Percentiles rank a stretch among this genome's conserved stretches.
phyloP scores from a whole-genome alignment of 2,797 vertebrate genomes.

The Propithecus perrieri region DNA sequence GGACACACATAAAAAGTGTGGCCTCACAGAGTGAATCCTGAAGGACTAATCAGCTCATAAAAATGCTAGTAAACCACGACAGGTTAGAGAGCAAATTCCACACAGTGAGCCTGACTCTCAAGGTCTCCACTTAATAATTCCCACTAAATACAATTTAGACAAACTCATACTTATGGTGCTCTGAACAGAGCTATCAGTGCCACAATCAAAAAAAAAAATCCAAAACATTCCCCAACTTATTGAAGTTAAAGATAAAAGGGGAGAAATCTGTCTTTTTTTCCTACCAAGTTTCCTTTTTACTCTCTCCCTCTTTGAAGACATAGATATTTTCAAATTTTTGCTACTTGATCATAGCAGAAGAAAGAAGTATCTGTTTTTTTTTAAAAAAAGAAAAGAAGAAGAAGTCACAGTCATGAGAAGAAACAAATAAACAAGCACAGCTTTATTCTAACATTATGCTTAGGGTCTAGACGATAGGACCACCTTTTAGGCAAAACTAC shows the following conservation, averaged over 20 bases:
- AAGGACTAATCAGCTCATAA: conserved; percentile 59
- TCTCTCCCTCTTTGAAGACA: conserved; percentile 26
- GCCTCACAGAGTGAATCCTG: conserved; percentile 44
- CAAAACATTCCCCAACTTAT: conserved; percentile 7
- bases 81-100: conserved; percentile 73
- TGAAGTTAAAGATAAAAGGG: conserved; percentile 3
- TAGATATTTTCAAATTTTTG: conserved; percentile 35
- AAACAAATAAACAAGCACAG: conserved; percentile 33
- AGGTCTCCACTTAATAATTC: conserved; percentile 57
- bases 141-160: conserved; percentile 53
- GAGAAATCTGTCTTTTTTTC: not conserved
- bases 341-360: conserved; percentile 21
- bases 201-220: not conserved
- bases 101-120: conserved; percentile 43
- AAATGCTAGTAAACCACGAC: conserved; percentile 48
- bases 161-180: conserved; percentile 23
- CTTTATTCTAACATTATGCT: conserved; percentile 20
- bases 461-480: not conserved
- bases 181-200: conserved; percentile 25
- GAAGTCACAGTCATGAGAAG: not conserved
- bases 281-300: conserved; percentile 15
- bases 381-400: not conserved
- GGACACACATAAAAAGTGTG: conserved; percentile 20
- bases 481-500: conserved; percentile 57
- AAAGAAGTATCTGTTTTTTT: not conserved